phyloP scores from a whole-genome alignment of 2,113 vertebrate genomes.

The Ivindomyrus marchei region DNA sequence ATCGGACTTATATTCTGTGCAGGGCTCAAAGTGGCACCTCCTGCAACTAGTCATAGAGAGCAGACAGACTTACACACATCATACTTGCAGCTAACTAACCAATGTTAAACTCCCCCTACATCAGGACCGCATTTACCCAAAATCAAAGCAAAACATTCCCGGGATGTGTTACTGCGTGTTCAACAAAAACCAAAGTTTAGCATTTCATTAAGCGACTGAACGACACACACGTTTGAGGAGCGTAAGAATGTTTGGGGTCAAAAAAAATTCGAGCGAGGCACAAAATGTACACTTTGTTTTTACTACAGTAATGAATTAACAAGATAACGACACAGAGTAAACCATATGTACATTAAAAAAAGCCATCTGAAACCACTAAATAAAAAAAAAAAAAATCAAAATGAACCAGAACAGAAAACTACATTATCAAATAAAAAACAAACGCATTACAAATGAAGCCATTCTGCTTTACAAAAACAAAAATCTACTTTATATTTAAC shows the following conservation, averaged over 20 bases:
- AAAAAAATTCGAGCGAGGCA: not conserved
- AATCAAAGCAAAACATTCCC: not conserved
- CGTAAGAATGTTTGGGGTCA: not conserved
- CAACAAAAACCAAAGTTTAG: not conserved
- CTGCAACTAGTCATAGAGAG: not conserved
- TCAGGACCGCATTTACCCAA: not conserved
- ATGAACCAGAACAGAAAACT: constrained; percentile 2
- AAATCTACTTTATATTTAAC: constrained; percentile 22
- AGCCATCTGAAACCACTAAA: not conserved
- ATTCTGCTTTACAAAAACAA: constrained; percentile 18
- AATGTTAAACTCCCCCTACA: not conserved
- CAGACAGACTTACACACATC: not conserved
- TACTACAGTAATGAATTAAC: constrained; percentile 14
- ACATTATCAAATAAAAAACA: constrained; percentile 19
- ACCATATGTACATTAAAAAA: constrained; percentile 16
- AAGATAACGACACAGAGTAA: constrained; percentile 3
- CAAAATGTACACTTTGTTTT: constrained; percentile 13
- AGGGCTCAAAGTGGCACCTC: not conserved
- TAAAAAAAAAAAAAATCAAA: constrained; percentile 10
- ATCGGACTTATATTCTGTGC: not conserved
- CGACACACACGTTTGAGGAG: not conserved
- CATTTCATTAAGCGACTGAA: not conserved
- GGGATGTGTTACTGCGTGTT: not conserved
- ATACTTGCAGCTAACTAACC: not conserved
- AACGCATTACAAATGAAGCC: constrained; percentile 12